Conservation (phyloP, 2,888 invertebrate genomes). For the Cerceris rybyensis region DNA sequence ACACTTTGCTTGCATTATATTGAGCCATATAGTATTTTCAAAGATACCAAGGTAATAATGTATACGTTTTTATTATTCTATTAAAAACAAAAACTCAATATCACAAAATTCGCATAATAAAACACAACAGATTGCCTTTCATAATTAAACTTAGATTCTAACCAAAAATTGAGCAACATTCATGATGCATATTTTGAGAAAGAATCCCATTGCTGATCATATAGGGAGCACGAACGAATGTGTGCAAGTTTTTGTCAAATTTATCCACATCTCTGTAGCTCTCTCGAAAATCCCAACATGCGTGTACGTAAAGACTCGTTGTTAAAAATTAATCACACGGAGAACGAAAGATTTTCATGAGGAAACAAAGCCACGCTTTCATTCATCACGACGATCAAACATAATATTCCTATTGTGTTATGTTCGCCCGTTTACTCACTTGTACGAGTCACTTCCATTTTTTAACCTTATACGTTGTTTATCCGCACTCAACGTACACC, state of each 20-base stretch:
- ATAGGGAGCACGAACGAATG: neutral
- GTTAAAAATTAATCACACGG: constrained; percentile 8
- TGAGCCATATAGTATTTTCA: too few relatives aligned
- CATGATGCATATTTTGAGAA: neutral
- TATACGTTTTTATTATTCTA: too few relatives aligned
- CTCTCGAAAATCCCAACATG: neutral
- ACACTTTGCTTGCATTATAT: too few relatives aligned
- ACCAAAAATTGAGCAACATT: neutral
- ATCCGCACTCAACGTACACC: constrained; percentile 49
- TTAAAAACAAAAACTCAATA: too few relatives aligned
- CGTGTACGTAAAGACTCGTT: neutral
- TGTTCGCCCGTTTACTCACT: constrained; percentile 56
- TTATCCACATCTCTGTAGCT: neutral
- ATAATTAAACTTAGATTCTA: neutral
- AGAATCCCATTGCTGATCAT: neutral
- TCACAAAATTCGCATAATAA: too few relatives aligned
- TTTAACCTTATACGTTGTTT: constrained; percentile 52
- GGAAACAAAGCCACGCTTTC: neutral
- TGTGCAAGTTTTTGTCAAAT: neutral
- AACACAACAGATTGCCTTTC: too few relatives aligned
- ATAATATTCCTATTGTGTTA: constrained; percentile 10
- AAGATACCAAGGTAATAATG: too few relatives aligned
- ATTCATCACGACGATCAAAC: neutral
- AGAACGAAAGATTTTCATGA: neutral
- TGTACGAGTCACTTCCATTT: constrained; percentile 65